Percentiles rank a stretch among this genome's conserved stretches.
These are phyloP conservation scores for Reticulitermes speratus DNA, from an alignment of 1,140 invertebrate genomes.

Conservation along the genomic window DNA sequence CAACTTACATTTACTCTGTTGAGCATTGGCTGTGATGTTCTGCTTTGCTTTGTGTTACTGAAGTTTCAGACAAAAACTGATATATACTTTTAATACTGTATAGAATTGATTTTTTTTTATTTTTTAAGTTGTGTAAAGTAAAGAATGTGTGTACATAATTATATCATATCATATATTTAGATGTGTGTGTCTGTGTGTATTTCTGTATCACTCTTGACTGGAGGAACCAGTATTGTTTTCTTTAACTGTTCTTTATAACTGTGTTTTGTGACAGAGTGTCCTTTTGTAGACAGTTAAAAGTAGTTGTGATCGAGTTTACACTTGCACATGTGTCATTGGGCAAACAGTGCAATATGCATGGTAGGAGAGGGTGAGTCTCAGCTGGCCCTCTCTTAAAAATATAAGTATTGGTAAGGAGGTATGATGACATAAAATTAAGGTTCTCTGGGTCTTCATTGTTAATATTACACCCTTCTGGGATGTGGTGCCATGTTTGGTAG, in stretches of 20 bases:
- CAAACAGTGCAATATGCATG: too few species aligned
- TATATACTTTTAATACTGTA: neutral
- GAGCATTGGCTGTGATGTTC: too few species aligned
- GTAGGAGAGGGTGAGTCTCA: too few species aligned
- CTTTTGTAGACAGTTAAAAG: neutral
- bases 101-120: neutral
- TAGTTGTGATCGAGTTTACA: neutral
- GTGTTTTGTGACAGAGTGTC: neutral
- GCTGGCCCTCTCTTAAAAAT: too few species aligned
- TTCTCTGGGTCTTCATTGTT: too few species aligned
- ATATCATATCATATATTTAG: neutral
- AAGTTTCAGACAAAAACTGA: neutral
- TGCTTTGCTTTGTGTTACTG: neutral
- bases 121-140: neutral
- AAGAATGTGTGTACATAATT: neutral
- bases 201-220: neutral
- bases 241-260: neutral
- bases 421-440: too few species aligned
- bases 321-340: too few species aligned
- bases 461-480: too few species aligned
- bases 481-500: too few species aligned
- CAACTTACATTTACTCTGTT: too few species aligned
- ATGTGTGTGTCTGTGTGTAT: neutral
- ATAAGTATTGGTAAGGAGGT: too few species aligned
- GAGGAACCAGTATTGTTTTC: neutral